Conservation (phyloP, 2,797 vertebrate species). For the Alosa sapidissima region DNA sequence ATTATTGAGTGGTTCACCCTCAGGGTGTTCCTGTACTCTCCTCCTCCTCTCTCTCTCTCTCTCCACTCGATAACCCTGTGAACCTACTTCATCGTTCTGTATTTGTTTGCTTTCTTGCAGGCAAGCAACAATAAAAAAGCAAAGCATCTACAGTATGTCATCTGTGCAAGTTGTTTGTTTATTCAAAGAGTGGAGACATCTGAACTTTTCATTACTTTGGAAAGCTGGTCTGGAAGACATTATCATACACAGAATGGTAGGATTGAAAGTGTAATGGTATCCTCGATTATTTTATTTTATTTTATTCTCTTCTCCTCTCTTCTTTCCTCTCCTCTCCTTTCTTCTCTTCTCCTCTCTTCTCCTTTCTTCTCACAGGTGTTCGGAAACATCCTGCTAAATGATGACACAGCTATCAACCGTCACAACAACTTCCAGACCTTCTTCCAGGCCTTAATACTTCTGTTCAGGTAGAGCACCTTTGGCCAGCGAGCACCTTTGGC, state of each 20-base stretch:
- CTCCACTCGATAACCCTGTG: background rate
- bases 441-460: constrained; percentile 90
- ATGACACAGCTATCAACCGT: constrained; percentile 84
- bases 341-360: background rate
- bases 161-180: background rate
- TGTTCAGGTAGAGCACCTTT: constrained; percentile 83
- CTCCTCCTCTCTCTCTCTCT: background rate
- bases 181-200: background rate
- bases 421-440: constrained; percentile 98
- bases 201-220: background rate
- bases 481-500: background rate
- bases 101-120: background rate
- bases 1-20: background rate
- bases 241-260: background rate
- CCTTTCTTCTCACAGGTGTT: constrained; percentile 81
- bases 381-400: constrained; percentile 89
- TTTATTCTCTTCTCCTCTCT: background rate
- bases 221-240: background rate
- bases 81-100: background rate
- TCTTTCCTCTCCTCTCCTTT: background rate
- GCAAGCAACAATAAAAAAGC: background rate
- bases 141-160: background rate
- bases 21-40: background rate
- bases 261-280: background rate
- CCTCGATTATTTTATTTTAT: no score